Conservation (phyloP, 2,888 invertebrate genomes). For the Apamea anceps region DNA sequence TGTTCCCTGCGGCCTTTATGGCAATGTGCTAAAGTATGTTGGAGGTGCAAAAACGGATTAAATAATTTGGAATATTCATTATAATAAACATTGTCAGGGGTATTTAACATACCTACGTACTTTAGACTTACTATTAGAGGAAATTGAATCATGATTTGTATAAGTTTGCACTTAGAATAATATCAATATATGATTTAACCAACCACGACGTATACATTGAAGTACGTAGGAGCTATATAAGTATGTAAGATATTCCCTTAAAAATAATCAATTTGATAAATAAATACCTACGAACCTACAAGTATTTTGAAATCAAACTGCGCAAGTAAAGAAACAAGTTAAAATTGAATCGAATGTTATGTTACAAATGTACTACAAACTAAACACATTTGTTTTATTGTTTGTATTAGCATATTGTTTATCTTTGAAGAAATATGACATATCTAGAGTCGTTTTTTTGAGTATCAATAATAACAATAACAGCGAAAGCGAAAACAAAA, state of each 20-base stretch:
- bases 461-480: constrained; percentile 13
- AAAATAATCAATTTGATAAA: not conserved
- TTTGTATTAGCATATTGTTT: constrained; percentile 35
- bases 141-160: not conserved
- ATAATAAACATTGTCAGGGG: constrained; percentile 14
- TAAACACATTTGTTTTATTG: not conserved
- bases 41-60: constrained; percentile 60
- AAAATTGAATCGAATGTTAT: not conserved
- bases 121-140: not conserved
- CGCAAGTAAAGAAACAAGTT: not conserved
- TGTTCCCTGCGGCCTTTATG: constrained; percentile 71
- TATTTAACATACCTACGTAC: not conserved
- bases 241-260: not conserved
- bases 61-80: constrained; percentile 48
- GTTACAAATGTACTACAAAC: not conserved
- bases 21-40: constrained; percentile 63
- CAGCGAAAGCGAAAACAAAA: constrained; percentile 2
- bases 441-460: not conserved
- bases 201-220: not conserved
- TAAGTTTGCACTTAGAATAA: not conserved
- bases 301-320: not conserved
- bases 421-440: not conserved
- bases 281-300: not conserved
- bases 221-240: not conserved
- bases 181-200: not conserved